Base-by-base conservation (phyloP, 2,113 vertebrate genomes). In the Erythrolamprus reginae region DNA sequence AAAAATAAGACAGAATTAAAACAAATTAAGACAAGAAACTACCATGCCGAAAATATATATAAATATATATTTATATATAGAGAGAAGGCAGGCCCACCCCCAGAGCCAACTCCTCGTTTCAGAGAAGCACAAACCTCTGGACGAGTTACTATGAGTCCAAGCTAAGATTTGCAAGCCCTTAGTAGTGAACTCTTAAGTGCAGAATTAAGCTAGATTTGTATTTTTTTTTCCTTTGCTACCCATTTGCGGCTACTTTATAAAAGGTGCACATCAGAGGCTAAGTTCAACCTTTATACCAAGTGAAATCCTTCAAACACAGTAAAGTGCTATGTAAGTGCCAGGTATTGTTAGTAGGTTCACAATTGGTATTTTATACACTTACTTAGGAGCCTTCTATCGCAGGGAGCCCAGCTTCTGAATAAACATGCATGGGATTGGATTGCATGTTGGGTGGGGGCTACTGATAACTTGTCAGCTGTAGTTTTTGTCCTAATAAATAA, bases 11-110 rank as follows among this genome's bases (percentile, higher is more conserved):
- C 53, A 91, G 86, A 88, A 91, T 91, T 58, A 91, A 48, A 83
- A 91, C 90, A 91, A 91, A 88, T 91, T 83, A 91, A 91, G 86
- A 91, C 90, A 91, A 91, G 86, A 91, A 91, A 88, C n/a, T 53
- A 91, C 70, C 90, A 91, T 91, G 90, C 90, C 50, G 83, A 83
- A 90, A 56, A 58, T 58, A 38, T 65, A 65, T 65, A 50, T 28
- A 65, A 33, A 61, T 10, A 47, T 47, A 88, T 88, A 65, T 65
- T 51, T 56, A 84, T 85, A 84, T 51, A 4, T 21, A 56, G 24
- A 45, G 45, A 91, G 52, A 91, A 91, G 90, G 86, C 86, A 91
- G 53, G 45, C 70, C 70, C 86, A 88, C 52, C 70, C 77, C 70
- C 90, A n/a, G 70, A 58, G 45, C 85, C 70, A 58, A 8, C 50